phyloP scores from a whole-genome alignment of 2,888 invertebrate species.

The Lasiommata megera region DNA sequence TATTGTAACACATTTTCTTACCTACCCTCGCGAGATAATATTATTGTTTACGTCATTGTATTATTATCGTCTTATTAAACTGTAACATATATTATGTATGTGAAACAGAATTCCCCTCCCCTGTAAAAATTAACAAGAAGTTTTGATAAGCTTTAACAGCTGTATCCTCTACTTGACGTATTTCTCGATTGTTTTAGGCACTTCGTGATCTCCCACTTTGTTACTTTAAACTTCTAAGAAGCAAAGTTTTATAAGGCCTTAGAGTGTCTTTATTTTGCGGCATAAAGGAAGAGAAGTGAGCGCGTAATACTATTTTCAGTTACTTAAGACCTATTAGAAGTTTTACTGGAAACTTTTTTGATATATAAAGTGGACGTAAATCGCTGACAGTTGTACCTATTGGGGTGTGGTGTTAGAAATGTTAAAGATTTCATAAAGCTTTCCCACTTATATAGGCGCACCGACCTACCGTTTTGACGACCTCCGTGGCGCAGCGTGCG shows the following conservation, averaged over 20 bases:
- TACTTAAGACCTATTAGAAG: conserved; percentile 10
- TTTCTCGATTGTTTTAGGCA: conserved; percentile 1
- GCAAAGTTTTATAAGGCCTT: conserved; percentile 24
- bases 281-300: conserved; percentile 5
- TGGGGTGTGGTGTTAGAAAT: too few relatives aligned
- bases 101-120: too few relatives aligned
- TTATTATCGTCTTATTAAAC: too few relatives aligned
- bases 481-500: too few relatives aligned
- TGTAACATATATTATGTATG: too few relatives aligned
- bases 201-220: conserved; percentile 19
- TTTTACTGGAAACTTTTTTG: background rate
- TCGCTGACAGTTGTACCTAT: background rate
- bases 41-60: too few relatives aligned
- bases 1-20: too few relatives aligned
- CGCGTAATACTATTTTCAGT: background rate
- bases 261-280: conserved; percentile 20
- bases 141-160: too few relatives aligned
- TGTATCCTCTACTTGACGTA: background rate
- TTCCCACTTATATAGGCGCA: too few relatives aligned
- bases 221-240: conserved; percentile 28
- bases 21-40: too few relatives aligned
- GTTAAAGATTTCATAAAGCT: background rate
- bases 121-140: too few relatives aligned
- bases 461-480: too few relatives aligned
- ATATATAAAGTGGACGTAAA: background rate